Base-by-base conservation (phyloP, 1,140 invertebrate species). In the Lamellibrachia luymesi region DNA sequence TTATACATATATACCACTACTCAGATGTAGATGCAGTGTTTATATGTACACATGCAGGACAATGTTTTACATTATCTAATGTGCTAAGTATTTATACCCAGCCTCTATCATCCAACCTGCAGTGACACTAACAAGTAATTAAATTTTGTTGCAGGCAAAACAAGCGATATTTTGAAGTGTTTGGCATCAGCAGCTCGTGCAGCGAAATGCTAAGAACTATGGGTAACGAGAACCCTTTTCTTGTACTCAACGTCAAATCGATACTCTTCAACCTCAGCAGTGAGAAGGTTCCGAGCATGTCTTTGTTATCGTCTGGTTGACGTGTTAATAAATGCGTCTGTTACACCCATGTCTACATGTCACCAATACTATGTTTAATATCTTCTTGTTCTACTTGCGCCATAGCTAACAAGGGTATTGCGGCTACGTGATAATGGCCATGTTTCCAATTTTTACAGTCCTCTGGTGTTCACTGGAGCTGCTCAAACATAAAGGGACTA, bases 161-260 rank as follows among this genome's bases (percentile, higher is more conserved):
- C 94, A 96, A 95, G 93, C 95, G 95, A 49, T 96, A 94, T 93
- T 96, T 96, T 95, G 96, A 96, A 92, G 95, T 95, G 51, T 96
- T 96, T 94, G 95, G 95, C 51, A 95, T 96, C 89, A 95, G 95
- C 50, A 95, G 94, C 91, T 95, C 95, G 51, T 95, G 96, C 90
- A 95, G 96, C 92, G 96, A 96, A 92, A 94, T 96, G 90, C 93
- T 95, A 93, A 92, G 95, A 27, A 93, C 93, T n/a, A 95, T 94
- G 93, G 94, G 94, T 22, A 94, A 95, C 90, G 95, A 96, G 1
- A 95, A 95, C 93, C 94, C 95, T 22, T 96, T 96, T 93, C 95
- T 96, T 17, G 94, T 94, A n/a, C 94, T 96, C 13, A 96, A 96
- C 91, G 94, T 96, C 2, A 96, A 96, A 92, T 96, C 96, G 50